Conservation (phyloP, 2,888 invertebrate genomes). For the Nowickia ferox region DNA sequence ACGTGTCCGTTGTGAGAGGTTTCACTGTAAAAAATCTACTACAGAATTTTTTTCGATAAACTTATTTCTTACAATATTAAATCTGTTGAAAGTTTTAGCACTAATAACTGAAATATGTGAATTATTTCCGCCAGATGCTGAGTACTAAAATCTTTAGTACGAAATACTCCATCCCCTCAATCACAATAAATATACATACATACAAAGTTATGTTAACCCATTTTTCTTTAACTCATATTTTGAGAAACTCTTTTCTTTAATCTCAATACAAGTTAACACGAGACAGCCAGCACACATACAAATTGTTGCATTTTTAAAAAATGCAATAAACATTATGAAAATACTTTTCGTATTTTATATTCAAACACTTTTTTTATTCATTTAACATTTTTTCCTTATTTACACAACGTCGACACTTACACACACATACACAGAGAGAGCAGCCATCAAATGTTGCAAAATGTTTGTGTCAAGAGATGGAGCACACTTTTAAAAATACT, state of each 20-base stretch:
- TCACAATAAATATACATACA: background rate
- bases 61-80: too few species aligned
- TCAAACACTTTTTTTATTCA: background rate
- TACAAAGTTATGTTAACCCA: background rate
- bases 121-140: too few species aligned
- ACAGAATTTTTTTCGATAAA: too few species aligned
- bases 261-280: background rate
- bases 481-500: conserved; percentile 23
- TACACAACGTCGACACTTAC: background rate
- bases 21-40: too few species aligned
- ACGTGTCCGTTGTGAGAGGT: too few species aligned
- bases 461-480: conserved; percentile 21
- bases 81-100: too few species aligned
- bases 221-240: background rate
- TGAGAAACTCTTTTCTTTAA: background rate
- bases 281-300: background rate
- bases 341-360: conserved; percentile 7
- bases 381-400: conserved; percentile 5
- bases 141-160: too few species aligned
- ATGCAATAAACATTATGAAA: background rate
- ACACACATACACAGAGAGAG: background rate
- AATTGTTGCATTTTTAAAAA: conserved; percentile 2
- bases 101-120: too few species aligned
- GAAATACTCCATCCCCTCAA: background rate
- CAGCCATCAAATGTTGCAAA: conserved; percentile 43